Base-by-base conservation (phyloP, 1,140 invertebrate genomes). In the Sitodiplosis mosellana region DNA sequence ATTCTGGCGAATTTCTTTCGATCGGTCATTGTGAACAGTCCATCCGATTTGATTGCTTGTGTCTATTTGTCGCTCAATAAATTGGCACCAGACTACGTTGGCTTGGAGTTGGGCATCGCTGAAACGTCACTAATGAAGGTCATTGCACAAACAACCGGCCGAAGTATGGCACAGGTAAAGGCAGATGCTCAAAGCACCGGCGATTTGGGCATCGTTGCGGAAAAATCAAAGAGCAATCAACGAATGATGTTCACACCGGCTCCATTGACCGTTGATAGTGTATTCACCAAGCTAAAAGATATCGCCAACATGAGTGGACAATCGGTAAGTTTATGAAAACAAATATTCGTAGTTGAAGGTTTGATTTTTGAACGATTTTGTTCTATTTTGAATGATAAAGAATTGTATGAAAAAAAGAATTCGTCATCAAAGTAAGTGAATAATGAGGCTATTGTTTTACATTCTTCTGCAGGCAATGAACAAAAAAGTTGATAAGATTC, bases 51-150 rank as follows among this genome's bases (percentile, higher is more conserved):
- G 12, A 52, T 95, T 38, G 75, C 81, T 0, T 90, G 86, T 60
- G 75, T 99, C 14, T 98, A 99, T 64, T 66, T 99, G 33, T 96
- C 90, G 63, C 71, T 99, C 1, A 99, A 99, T 70, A 83, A 92
- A 65, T 64, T 98, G 38, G 92, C 86, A 3, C 94, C 95, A 0
- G 86, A 90, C 2, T 97, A 96, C 66, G 83, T 93, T 69, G 83
- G 75, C 36, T 55, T 90, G 17, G 88, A 92, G 61, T 65, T 93
- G 17, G 94, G 95, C 10, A 79, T 99, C 44, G 95, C 95, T 4
- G 94, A 99, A 58, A 86, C 78, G 0, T 81, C 87, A 47, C 66
- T 98, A 7, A 90, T 92, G 75, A 97, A 95, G 71, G 89, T 92
- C 0, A 83, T 99, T 44, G 89, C 87, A 19, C 83, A 92, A 63